Conservation (phyloP, 2,888 invertebrate species). For the Phania funesta region DNA sequence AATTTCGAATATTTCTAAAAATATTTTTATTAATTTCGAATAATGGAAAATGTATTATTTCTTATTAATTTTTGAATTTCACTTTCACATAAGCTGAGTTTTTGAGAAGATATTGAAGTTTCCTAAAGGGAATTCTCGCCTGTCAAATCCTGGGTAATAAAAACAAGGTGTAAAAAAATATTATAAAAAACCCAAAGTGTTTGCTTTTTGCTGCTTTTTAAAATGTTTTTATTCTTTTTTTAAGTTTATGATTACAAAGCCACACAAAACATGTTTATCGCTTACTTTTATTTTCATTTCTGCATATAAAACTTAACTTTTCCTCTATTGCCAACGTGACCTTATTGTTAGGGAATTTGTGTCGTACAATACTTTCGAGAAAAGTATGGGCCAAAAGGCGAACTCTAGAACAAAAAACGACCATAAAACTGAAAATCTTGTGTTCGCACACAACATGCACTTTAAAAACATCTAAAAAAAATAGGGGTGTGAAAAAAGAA, state of each 20-base stretch:
- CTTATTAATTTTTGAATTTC: no score
- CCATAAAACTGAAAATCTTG: slow-evolving; percentile 36
- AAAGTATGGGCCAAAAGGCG: not conserved
- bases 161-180: no score
- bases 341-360: slow-evolving; percentile 63
- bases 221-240: slow-evolving; percentile 9
- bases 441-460: slow-evolving; percentile 14
- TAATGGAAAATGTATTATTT: no score
- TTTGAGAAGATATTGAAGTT: no score
- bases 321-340: slow-evolving; percentile 40
- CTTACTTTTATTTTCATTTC: slow-evolving; percentile 60
- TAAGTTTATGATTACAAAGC: slow-evolving; percentile 36
- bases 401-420: not conserved
- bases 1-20: no score
- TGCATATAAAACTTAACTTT: not conserved
- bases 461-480: slow-evolving; percentile 16
- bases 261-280: slow-evolving; percentile 40
- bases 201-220: not conserved
- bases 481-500: not conserved
- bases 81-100: no score
- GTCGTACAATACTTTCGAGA: slow-evolving; percentile 20
- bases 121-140: no score
- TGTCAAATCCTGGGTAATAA: no score
- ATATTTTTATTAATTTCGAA: no score
- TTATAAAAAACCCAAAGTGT: not conserved